Evolutionary conservation across 1,140 invertebrate genomes (phyloP).

Genomic region (Doryteuthis pealeii): DNA sequence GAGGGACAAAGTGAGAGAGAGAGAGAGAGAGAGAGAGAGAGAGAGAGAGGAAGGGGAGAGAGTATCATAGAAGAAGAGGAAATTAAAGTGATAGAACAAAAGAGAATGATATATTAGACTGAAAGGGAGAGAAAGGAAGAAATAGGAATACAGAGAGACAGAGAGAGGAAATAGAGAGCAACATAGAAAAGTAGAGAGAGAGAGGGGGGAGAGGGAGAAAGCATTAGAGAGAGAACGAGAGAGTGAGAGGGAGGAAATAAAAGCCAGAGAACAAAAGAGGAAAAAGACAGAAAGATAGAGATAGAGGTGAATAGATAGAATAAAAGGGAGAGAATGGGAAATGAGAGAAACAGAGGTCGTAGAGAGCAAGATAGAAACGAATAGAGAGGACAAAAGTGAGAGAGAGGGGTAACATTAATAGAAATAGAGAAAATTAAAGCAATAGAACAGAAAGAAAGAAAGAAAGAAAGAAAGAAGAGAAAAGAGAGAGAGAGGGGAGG

Average conservation of each 20-base stretch:
- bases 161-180: neutral
- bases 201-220: neutral
- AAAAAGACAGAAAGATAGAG: neutral
- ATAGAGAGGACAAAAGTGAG: neutral
- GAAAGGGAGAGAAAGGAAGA: neutral
- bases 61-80: neutral
- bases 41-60: neutral
- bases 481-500: neutral
- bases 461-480: neutral
- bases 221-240: neutral
- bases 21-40: neutral
- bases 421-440: neutral
- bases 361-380: neutral
- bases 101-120: no score
- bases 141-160: neutral
- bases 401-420: neutral
- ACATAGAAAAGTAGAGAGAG: neutral
- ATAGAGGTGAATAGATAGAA: neutral
- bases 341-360: neutral
- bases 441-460: neutral
- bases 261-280: neutral
- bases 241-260: neutral
- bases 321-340: neutral
- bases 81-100: no score
- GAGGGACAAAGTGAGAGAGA: neutral